Evolutionary conservation across 2,888 invertebrate genomes (phyloP), one percentile per base, ranked within the genome.

Genomic region (Escarpia spicata): DNA sequence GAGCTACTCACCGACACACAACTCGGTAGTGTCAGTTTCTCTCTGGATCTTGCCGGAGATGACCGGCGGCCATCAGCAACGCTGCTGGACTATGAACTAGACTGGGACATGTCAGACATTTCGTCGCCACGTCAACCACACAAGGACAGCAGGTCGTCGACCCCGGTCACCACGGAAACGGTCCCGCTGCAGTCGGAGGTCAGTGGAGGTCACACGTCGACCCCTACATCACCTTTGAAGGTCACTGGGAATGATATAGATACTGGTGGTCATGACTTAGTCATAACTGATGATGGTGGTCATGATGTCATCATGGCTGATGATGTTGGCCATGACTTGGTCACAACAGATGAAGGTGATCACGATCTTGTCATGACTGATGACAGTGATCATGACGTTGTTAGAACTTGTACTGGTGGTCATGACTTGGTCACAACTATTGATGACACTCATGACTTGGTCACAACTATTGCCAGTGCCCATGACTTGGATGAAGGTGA

Each of bases 1-100:
- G 94, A 93, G 19, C 91, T 94, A 31, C 93, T 94, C 6, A n/a
- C 92, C 0, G 94, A 94, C 37, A 52, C 19, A 10, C 91, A 93
- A 58, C 89, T 93, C 6, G 75, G 26, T 26, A 75, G 19, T 3
- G 26, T 75, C 75, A 75, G 26, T 75, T n/a, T 75, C 75, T n/a
- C 19, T 0, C 75, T 75, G 75, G 75, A 75, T n/a, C 75, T 10
- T 92, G 92, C 60, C 52, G 52, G 52, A 52, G 52, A 52, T 15
- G 52, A 26, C 75, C 75, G 75, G 4, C n/a, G 3, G 19, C 26
- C n/a, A 26, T 75, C 26, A 26, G 19, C 75, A 2, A 26, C 75
- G 19, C 75, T 6, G 3, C 75, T n/a, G 6, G 75, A 75, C 75
- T 75, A 75, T 75, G 75, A 26, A 26, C 75, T 75, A 75, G 75